These are phyloP conservation scores for Butorides virescens DNA, from an alignment of 2,113 vertebrate species.

Conservation along the genomic window DNA sequence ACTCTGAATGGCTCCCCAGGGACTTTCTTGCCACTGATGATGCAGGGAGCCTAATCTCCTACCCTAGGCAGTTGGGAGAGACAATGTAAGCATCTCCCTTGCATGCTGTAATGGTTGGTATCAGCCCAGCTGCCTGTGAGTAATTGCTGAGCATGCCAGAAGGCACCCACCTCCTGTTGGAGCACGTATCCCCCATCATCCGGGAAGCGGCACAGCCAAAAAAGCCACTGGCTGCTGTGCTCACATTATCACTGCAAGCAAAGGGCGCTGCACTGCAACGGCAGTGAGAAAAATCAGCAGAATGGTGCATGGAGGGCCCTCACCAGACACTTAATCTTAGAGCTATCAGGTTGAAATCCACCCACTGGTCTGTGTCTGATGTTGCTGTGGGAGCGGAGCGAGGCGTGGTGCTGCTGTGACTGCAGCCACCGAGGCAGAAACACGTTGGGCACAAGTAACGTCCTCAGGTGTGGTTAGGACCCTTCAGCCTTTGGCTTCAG, in stretches of 20 bases:
- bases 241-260: neutral
- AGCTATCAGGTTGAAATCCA: neutral
- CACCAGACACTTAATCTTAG: neutral
- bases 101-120: slow-evolving; percentile 48
- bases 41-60: neutral
- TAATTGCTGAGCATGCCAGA: slow-evolving; percentile 7
- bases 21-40: slow-evolving; percentile 29
- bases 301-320: neutral
- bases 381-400: neutral
- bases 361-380: too few species aligned
- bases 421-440: neutral
- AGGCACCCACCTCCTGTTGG: slow-evolving; percentile 3
- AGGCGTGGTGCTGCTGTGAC: neutral
- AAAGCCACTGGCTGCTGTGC: neutral
- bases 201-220: neutral
- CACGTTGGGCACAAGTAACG: neutral
- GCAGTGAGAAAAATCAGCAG: neutral
- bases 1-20: slow-evolving; percentile 12
- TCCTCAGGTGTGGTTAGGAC: accelerated
- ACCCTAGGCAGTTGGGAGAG: slow-evolving; percentile 21
- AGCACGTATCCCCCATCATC: neutral
- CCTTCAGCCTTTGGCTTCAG: neutral
- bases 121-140: slow-evolving; percentile 37
- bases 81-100: slow-evolving; percentile 26
- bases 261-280: neutral